Evolutionary conservation across 1,140 invertebrate genomes (phyloP).

Genomic region (Steinernema feltiae): DNA sequence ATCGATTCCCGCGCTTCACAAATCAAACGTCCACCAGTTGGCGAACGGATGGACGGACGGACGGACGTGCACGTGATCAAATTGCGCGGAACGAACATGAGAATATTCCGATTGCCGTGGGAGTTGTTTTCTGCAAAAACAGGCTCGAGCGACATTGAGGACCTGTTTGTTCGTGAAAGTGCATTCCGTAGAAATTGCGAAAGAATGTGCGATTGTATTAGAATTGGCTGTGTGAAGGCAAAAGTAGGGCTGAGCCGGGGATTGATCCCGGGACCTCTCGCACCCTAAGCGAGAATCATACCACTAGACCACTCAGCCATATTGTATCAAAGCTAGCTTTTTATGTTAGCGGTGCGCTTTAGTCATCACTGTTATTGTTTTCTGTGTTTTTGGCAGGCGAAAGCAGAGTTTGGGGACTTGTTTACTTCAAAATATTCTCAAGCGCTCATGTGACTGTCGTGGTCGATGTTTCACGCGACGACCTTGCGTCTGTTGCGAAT

Average conservation of each 20-base stretch:
- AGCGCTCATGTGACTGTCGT: background rate
- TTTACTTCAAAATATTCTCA: background rate
- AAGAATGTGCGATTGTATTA: background rate
- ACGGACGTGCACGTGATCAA: background rate
- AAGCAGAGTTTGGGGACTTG: background rate
- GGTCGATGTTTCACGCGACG: background rate
- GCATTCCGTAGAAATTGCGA: background rate
- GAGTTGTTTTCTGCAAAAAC: background rate
- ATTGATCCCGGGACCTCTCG: constrained; percentile 44
- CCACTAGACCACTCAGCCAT: constrained; percentile 39
- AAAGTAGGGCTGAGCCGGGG: constrained; percentile 27
- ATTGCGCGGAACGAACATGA: background rate
- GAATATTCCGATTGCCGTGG: background rate
- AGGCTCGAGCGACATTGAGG: background rate
- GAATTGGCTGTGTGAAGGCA: background rate
- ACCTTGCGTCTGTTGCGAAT: background rate
- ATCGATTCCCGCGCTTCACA: background rate
- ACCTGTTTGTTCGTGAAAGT: background rate
- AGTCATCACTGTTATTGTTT: no score
- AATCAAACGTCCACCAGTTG: background rate
- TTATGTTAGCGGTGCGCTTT: no score
- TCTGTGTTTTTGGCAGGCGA: background rate
- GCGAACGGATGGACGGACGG: background rate
- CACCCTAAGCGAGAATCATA: constrained; percentile 48
- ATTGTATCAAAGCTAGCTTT: no score